A percentile compares a stretch with the other conserved stretches of the same genome.
phyloP scores from a whole-genome alignment of 2,113 vertebrate species.

The Notechis scutatus region DNA sequence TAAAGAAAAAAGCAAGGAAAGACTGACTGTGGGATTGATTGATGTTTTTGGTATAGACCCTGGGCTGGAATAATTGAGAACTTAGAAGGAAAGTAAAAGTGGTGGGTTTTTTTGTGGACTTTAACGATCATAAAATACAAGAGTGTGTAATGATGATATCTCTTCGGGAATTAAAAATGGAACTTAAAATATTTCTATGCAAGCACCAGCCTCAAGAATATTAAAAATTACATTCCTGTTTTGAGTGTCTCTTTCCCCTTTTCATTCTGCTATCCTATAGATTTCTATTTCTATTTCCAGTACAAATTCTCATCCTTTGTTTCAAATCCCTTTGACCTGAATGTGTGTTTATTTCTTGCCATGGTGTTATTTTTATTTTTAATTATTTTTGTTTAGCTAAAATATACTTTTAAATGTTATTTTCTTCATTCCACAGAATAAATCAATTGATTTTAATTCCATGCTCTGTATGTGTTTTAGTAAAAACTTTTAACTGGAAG shows the following conservation, averaged over 20 bases:
- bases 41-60: no score
- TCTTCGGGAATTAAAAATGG: no score
- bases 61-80: no score
- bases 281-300: neutral
- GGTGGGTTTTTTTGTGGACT: no score
- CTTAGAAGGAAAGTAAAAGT: no score
- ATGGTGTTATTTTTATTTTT: neutral
- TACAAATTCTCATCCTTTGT: neutral
- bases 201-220: neutral
- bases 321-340: neutral
- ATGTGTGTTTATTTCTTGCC: neutral
- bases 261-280: neutral
- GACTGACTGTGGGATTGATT: no score
- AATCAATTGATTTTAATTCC: neutral
- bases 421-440: neutral
- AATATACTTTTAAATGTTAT: neutral
- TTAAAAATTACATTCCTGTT: neutral
- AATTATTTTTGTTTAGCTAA: neutral
- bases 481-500: neutral
- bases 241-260: neutral
- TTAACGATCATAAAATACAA: no score
- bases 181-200: neutral
- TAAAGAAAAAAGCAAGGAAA: no score
- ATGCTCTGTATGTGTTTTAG: neutral
- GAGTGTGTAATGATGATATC: no score